Evolutionary conservation across 2,113 vertebrate genomes (phyloP), one percentile per base, ranked within the genome.

Genomic region (Pantherophis guttatus): DNA sequence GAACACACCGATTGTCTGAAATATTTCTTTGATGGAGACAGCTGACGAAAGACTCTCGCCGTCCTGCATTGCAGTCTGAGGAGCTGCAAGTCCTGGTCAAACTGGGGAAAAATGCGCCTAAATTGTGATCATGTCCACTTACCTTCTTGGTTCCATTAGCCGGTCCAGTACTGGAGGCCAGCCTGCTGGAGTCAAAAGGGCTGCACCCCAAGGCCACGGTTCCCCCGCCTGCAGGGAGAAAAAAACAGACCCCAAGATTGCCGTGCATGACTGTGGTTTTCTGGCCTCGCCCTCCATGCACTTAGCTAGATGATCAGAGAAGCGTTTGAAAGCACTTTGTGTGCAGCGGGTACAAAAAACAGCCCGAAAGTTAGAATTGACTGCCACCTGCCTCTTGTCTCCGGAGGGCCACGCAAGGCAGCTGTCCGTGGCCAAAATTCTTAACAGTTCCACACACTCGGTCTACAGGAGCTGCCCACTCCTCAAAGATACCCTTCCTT

Each of bases 371-470:
- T n/a, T 11, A 9, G 29, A 57, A 33, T 9, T n/a, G 86, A 15
- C 5, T 0, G 44, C 48, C 5, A 0, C 24, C 24, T 48, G 86
- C 0, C 0, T 87, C 86, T 29, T 11, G 2, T 15, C 50, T 53
- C 24, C 12, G 0, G 44, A 24, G 26, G 50, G 24, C 44, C 21
- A 17, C 0, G 12, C 33, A 33, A 33, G 33, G 9, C 3, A 19
- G 48, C 24, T 23, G 44, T 50, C 7, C 7, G 19, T 0, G 23
- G 53, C 12, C n/a, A 75, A n/a, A 23, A 1, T 3, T 7, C 13
- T 0, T 5, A 23, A 50, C 8, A 89, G 1, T 19, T 52, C 29
- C 2, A 0, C 2, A 24, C 48, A 62, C 6, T 4, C 1, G 0
- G 8, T 0, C 15, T 11, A 17, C 23, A 62, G 50, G 5, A 23